phyloP scores from a whole-genome alignment of 2,797 vertebrate genomes.

The Leptoclinus maculatus region DNA sequence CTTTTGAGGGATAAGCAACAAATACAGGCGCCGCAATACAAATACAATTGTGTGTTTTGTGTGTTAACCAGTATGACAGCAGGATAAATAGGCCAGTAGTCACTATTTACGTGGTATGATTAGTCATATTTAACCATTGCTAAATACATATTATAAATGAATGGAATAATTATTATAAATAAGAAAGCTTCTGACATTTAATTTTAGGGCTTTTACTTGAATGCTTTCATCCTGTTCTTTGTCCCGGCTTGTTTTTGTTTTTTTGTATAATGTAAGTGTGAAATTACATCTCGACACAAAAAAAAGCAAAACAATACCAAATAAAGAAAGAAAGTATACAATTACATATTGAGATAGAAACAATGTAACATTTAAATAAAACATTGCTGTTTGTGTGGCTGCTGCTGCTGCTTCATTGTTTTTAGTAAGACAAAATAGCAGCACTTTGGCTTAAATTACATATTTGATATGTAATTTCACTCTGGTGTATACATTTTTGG shows the following conservation, averaged over 20 bases:
- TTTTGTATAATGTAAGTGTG: background rate
- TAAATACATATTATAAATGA: background rate
- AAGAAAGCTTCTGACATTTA: background rate
- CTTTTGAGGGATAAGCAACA: background rate
- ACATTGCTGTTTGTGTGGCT: background rate
- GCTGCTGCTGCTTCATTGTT: background rate
- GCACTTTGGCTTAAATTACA: background rate
- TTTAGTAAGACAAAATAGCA: background rate
- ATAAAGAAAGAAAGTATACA: background rate
- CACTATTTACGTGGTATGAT: background rate
- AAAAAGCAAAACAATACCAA: background rate
- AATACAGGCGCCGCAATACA: background rate
- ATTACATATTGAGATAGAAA: background rate
- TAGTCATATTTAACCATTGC: background rate
- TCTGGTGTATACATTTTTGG: background rate
- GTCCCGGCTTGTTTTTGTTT: background rate
- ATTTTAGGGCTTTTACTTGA: background rate
- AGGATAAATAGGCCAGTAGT: background rate
- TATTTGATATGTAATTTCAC: background rate
- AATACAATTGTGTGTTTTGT: background rate
- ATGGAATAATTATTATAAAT: background rate
- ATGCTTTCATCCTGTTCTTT: background rate
- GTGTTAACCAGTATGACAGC: background rate
- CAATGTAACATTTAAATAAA: background rate
- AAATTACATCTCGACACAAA: background rate